phyloP scores from a whole-genome alignment of 2,113 vertebrate genomes.

The Microtus montanus region DNA sequence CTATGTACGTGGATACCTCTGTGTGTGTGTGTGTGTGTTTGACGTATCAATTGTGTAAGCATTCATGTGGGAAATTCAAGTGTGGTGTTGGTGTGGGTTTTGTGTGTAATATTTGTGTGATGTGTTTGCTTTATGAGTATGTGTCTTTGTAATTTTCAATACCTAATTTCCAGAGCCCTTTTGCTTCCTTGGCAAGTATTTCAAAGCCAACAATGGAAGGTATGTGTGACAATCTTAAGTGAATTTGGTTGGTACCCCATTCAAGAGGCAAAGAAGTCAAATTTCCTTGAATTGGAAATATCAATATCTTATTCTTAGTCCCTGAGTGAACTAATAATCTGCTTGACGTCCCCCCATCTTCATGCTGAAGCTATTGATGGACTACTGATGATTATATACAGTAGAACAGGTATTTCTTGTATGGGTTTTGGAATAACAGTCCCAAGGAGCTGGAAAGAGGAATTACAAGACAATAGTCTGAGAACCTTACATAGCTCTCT shows the following conservation, averaged over 20 bases:
- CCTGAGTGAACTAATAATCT: background rate
- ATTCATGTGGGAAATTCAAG: background rate
- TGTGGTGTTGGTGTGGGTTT: background rate
- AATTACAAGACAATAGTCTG: background rate
- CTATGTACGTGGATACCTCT: background rate
- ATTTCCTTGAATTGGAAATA: constrained; percentile 56
- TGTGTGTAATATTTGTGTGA: background rate
- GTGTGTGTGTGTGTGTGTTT: too few relatives aligned
- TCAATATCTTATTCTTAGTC: background rate
- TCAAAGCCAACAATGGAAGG: background rate
- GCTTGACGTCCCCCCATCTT: background rate
- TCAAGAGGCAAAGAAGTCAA: constrained; percentile 12
- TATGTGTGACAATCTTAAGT: background rate
- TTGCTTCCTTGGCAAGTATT: background rate
- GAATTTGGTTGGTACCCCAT: background rate
- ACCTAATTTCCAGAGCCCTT: background rate
- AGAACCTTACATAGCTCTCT: background rate
- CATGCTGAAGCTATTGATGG: background rate
- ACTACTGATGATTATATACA: background rate
- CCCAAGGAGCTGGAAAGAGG: background rate
- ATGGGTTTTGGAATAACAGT: background rate
- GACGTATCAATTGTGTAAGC: too few relatives aligned
- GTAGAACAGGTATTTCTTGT: constrained; percentile 26
- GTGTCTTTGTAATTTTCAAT: background rate
- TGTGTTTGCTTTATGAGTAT: background rate